Conservation (phyloP, 2,113 vertebrate genomes). For the Hylia prasina region DNA sequence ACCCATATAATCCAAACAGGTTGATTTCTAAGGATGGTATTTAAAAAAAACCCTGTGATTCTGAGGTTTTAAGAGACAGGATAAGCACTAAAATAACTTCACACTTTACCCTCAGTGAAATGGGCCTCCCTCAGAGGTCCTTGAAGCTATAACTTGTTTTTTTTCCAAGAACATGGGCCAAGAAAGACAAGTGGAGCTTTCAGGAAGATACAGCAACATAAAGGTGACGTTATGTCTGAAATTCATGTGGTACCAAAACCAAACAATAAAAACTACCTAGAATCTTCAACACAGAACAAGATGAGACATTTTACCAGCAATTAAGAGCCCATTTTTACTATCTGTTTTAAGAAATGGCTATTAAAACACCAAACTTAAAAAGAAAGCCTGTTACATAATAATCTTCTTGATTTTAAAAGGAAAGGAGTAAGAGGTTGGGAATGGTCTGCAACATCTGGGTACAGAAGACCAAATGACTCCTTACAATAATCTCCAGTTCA, state of each 20-base stretch:
- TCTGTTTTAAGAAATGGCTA: neutral
- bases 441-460: neutral
- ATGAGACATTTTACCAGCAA: neutral
- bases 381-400: neutral
- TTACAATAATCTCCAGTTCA: neutral
- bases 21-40: neutral
- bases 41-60: neutral
- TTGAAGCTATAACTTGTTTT: neutral
- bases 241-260: neutral
- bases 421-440: neutral
- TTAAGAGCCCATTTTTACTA: neutral
- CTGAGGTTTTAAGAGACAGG: neutral
- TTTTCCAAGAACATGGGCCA: neutral
- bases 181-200: neutral
- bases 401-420: neutral
- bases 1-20: neutral
- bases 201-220: neutral
- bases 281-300: neutral
- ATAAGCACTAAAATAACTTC: neutral
- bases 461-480: neutral
- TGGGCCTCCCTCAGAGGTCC: fast-evolving
- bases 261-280: neutral
- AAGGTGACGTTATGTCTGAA: neutral
- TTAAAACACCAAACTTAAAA: neutral
- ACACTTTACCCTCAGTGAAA: neutral